These are phyloP conservation scores for Xestia rhomboidea DNA, from an alignment of 2,888 invertebrate genomes.

Conservation along the genomic window DNA sequence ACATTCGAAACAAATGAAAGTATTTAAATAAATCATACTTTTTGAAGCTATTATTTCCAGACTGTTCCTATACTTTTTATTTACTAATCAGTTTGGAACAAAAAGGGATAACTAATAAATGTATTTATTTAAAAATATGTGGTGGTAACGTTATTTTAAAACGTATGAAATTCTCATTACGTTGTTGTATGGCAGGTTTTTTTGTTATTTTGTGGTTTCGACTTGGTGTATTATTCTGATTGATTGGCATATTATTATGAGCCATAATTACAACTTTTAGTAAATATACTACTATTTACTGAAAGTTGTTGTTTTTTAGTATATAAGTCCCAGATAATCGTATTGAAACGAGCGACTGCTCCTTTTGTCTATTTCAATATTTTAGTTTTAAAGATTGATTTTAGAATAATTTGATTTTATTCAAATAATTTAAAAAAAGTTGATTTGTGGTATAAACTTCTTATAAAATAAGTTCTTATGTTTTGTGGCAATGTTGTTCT, in stretches of 20 bases:
- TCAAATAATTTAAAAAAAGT: no score
- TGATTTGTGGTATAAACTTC: no score
- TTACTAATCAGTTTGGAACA: background rate
- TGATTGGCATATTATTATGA: background rate
- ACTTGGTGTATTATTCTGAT: background rate
- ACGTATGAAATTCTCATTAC: background rate
- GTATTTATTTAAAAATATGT: background rate
- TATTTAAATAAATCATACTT: conserved; percentile 51
- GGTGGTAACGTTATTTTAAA: conserved; percentile 1
- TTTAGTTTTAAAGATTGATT: no score
- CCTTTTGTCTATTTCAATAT: no score
- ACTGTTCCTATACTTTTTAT: background rate
- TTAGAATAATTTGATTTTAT: no score
- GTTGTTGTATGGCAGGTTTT: background rate
- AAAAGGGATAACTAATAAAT: background rate
- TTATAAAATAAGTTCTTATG: no score
- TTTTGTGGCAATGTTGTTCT: no score
- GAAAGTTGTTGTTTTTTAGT: no score
- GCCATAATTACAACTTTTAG: no score
- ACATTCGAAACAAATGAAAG: conserved; percentile 51
- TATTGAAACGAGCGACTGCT: no score
- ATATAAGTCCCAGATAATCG: no score
- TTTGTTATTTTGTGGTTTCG: background rate
- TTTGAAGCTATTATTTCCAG: conserved; percentile 13
- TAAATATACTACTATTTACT: no score